Base-by-base conservation (phyloP, 2,113 vertebrate genomes). In the Misgurnus mizolepis region DNA sequence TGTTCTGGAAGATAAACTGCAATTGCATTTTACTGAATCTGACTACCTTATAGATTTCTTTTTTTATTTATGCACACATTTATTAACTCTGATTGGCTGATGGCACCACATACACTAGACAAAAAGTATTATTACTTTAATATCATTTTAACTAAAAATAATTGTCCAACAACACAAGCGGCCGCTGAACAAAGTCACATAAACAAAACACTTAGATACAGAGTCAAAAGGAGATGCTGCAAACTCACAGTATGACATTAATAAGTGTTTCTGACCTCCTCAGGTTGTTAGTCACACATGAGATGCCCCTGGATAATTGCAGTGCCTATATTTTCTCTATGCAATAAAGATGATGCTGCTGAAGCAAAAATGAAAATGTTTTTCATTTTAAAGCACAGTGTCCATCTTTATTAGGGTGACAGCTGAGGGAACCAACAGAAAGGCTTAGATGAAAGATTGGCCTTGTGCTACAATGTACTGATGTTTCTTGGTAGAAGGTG, bases 371-470 rank as follows among this genome's bases (percentile, higher is more conserved):
- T 58, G 39, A 45, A n/a, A 45, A 60, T 60, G 43, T 50, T 71
- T 55, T 53, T 66, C 45, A 18, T 56, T 71, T 83, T 68, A 71
- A 65, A 67, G 43, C 49, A 39, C n/a, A 17, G 5, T 47, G 22
- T 53, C 22, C n/a, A 61, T 69, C 27, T 60, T 61, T 22, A 47
- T 45, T 18, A 41, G 12, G 41, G 6, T n/a, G 40, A 45, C 4
- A 58, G 11, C 55, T 56, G 39, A 43, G 40, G 43, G 70, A 73
- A 58, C 9, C 14, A n/a, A 40, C 11, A 45, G 50, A 53, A 71
- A 67, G 61, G 68, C 41, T 66, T 8, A 64, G 55, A 58, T 80
- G 70, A 79, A 70, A 22, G 55, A 49, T 39, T 65, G 64, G 69
- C 64, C 45, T 69, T 69, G 27, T 41, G 39, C 40, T 47, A 11